Conservation (phyloP, 37 sponge, comb jelly and placozoan species). For the Tethya wilhelma region DNA sequence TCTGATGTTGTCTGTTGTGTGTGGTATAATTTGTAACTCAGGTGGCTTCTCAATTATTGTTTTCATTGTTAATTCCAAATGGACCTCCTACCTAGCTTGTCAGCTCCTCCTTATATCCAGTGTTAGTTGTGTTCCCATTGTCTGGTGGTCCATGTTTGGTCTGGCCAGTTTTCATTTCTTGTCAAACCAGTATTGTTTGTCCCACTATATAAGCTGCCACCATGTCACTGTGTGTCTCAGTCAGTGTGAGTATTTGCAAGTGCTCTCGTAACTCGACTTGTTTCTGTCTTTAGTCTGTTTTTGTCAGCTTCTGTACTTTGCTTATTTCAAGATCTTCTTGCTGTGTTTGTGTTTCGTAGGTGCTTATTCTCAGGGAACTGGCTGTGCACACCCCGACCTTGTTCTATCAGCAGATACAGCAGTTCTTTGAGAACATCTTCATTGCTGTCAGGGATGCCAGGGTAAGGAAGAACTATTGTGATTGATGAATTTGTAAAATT, state of each 20-base stretch:
- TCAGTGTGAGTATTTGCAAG: not conserved
- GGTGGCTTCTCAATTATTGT: no score
- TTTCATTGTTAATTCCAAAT: no score
- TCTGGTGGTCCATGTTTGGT: no score
- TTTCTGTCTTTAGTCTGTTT: no score
- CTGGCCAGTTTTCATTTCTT: no score
- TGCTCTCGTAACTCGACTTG: not conserved
- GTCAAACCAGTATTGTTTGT: no score
- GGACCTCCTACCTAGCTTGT: no score
- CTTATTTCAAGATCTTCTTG: not conserved
- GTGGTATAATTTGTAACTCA: no score
- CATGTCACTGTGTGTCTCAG: not conserved
- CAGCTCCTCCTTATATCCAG: no score
- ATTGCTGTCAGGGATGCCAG: slow-evolving; percentile 86
- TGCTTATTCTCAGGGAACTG: slow-evolving; percentile 89
- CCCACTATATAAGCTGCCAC: no score
- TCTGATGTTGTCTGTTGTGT: no score
- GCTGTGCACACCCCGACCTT: slow-evolving; percentile 92
- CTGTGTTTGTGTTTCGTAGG: slow-evolving; percentile 34
- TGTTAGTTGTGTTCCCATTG: no score
- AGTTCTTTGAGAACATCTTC: slow-evolving; percentile 89
- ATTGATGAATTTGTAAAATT: not conserved
- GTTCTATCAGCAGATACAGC: slow-evolving; percentile 89
- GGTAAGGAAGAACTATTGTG: slow-evolving; percentile 30
- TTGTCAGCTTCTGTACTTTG: not conserved